Evolutionary conservation across 2,113 vertebrate genomes (phyloP), one percentile per base, ranked within the genome.

Genomic region (Ammospiza caudacuta): DNA sequence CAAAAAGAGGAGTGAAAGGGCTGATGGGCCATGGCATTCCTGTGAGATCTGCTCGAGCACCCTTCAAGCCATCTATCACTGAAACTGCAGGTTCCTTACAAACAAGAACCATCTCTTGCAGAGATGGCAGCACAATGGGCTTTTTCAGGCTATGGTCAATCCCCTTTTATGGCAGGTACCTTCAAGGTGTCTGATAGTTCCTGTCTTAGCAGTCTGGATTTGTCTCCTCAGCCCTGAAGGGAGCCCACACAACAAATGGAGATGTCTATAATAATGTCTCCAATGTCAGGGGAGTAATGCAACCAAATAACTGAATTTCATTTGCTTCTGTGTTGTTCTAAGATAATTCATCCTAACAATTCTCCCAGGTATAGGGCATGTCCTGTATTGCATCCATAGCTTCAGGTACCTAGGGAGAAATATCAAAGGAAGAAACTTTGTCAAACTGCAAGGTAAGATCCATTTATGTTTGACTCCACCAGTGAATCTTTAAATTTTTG

Each of bases 401-500:
- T 47, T 41, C 44, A 77, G n/a, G 31, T 57, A 61, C 22, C 44
- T 41, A 24, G 70, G 70, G 62, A 94, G 41, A 76, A 74, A 79
- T 63, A 63, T 33, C 72, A 74, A 39, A 9, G 17, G 47, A 68
- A 92, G 67, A 74, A 78, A 11, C 41, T 86, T 68, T 81, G 77
- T 87, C 83, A 81, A 39, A 81, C 28, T 5, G 1, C 76, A 89
- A 75, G 52, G n/a, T 72, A 47, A 18, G 43, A 74, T 63, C 75
- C 35, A 37, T 69, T 92, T 93, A 12, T 41, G 23, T 90, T 74
- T 83, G 49, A 75, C 33, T 92, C 90, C 78, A 74, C 18, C 33
- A 35, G 49, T 16, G 57, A 64, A 59, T 77, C 92, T 91, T 91
- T 86, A 72, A 16, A 47, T 87, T 81, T 92, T 78, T 90, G 95